These are phyloP conservation scores for Danio aesculapii DNA, from an alignment of 2,797 vertebrate species.

Conservation along the genomic window DNA sequence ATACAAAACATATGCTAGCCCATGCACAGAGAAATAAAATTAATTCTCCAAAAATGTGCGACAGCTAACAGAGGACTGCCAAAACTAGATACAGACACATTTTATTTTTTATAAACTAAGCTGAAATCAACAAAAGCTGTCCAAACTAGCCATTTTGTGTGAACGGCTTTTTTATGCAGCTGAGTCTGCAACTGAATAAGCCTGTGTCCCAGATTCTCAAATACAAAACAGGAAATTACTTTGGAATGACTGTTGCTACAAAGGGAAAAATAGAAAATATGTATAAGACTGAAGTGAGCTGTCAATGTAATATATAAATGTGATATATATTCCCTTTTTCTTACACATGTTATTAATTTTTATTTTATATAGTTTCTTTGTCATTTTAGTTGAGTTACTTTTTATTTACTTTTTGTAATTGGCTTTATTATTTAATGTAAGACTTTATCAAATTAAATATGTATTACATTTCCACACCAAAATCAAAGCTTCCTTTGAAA, in stretches of 20 bases:
- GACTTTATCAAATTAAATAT: no score
- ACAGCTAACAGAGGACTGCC: not conserved
- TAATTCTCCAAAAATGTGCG: not conserved
- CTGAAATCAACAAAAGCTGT: not conserved
- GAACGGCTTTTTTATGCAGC: not conserved
- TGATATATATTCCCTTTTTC: no score
- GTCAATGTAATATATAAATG: not conserved
- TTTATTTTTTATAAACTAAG: not conserved
- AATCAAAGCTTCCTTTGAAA: no score
- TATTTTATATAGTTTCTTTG: no score
- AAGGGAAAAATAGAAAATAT: not conserved
- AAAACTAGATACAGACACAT: not conserved
- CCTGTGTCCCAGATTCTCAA: slow-evolving; percentile 8
- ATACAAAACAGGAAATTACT: slow-evolving; percentile 5
- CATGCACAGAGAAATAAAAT: not conserved
- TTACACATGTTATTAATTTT: no score
- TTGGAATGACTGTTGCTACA: not conserved
- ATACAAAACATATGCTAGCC: slow-evolving; percentile 7
- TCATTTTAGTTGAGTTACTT: no score
- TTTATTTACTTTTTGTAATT: no score
- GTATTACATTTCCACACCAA: no score
- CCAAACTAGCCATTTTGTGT: not conserved
- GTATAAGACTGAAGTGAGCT: not conserved
- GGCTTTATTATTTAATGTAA: no score
- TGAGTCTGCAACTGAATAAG: not conserved